These are phyloP conservation scores for Parnassius glacialis DNA, from an alignment of 2,888 invertebrate species.

Conservation along the genomic window DNA sequence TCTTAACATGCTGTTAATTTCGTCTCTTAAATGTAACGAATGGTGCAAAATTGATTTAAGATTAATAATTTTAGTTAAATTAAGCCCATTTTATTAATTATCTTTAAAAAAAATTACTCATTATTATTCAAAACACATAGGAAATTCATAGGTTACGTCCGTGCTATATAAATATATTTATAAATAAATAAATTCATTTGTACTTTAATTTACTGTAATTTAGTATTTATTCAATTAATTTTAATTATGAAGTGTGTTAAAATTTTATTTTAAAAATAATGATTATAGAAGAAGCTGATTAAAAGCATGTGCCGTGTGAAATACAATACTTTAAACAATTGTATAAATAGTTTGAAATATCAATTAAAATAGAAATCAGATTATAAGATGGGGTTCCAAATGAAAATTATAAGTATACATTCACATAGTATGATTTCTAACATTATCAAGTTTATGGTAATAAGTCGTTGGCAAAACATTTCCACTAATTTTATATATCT, in stretches of 20 bases:
- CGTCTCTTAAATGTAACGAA: constrained; percentile 34
- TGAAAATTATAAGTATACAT: no score
- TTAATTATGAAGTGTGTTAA: constrained; percentile 5
- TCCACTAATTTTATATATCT: no score
- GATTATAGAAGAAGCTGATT: constrained; percentile 47
- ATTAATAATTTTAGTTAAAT: constrained; percentile 37
- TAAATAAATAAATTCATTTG: neutral
- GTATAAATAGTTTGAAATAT: no score
- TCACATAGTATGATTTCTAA: no score
- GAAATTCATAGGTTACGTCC: neutral
- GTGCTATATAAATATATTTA: constrained; percentile 3
- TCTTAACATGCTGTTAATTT: neutral
- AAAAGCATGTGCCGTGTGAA: constrained; percentile 26
- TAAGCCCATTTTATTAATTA: constrained; percentile 34
- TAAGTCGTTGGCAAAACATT: no score
- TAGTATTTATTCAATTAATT: constrained; percentile 18
- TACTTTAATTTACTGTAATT: constrained; percentile 5
- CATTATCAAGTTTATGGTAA: no score
- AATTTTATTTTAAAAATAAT: constrained; percentile 32
- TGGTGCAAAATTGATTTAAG: constrained; percentile 63
- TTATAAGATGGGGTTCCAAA: no score
- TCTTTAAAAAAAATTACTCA: constrained; percentile 15
- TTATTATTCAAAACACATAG: constrained; percentile 19
- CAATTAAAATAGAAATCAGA: no score
- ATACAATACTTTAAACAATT: neutral